Evolutionary conservation across 2,113 vertebrate genomes (phyloP).

Genomic region (Periophthalmus modestus): DNA sequence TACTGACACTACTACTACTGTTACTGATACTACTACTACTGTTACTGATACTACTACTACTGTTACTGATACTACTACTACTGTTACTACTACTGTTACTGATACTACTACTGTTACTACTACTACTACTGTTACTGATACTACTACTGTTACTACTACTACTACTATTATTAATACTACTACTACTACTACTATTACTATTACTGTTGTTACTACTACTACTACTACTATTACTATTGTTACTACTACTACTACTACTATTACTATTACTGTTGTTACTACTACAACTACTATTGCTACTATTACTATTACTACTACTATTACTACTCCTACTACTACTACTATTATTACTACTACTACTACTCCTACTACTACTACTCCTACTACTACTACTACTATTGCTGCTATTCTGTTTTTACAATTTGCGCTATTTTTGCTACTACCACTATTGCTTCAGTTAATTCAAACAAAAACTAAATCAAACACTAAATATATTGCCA

Average conservation of each 20-base stretch:
- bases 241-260: not conserved
- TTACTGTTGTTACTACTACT: no score
- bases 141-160: no score
- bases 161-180: not conserved
- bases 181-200: no score
- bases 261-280: no score
- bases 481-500: not conserved
- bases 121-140: not conserved
- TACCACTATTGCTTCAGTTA: no score
- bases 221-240: not conserved
- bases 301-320: no score
- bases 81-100: no score
- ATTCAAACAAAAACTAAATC: not conserved
- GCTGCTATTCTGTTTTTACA: not conserved
- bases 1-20: not conserved
- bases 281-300: no score
- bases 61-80: no score
- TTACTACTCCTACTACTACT: not conserved
- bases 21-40: not conserved
- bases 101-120: not conserved
- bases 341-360: no score
- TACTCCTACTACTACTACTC: no score
- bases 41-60: not conserved
- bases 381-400: not conserved
- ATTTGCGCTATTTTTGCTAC: no score